Evolutionary conservation across 2,888 invertebrate species (phyloP).

Genomic region (Leptopterna dolabrata): DNA sequence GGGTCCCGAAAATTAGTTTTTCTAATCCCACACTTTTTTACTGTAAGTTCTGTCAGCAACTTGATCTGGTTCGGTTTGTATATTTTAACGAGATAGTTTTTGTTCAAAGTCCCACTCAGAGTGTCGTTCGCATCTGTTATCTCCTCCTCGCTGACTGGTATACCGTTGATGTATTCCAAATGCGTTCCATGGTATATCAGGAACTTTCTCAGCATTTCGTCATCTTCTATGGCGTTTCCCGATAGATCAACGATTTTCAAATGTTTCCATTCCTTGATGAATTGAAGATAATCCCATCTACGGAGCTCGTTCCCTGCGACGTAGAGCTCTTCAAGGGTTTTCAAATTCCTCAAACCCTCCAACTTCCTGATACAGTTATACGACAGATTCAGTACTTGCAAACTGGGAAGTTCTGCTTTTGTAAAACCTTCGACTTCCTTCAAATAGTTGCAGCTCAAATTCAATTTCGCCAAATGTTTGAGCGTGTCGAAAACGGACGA

Average conservation of each 20-base stretch:
- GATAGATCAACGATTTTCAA: slow-evolving; percentile 57
- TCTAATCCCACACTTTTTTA: slow-evolving; percentile 54
- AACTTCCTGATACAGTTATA: slow-evolving; percentile 51
- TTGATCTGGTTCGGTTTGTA: slow-evolving; percentile 53
- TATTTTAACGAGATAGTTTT: slow-evolving; percentile 51
- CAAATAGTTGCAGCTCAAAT: slow-evolving; percentile 38
- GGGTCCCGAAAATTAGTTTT: slow-evolving; percentile 39
- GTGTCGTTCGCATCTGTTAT: slow-evolving; percentile 51
- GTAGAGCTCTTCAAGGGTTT: slow-evolving; percentile 55
- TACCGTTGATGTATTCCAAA: slow-evolving; percentile 57
- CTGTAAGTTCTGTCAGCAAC: slow-evolving; percentile 48
- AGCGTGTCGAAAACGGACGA: neutral
- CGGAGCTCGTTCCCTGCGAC: slow-evolving; percentile 50
- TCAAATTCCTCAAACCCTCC: slow-evolving; percentile 28
- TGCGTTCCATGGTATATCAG: slow-evolving; percentile 53
- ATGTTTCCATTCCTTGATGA: slow-evolving; percentile 49
- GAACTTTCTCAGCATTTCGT: slow-evolving; percentile 49
- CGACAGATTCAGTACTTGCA: slow-evolving; percentile 56
- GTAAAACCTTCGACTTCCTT: slow-evolving; percentile 31
- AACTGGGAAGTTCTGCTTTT: slow-evolving; percentile 6
- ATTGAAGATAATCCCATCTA: slow-evolving; percentile 50
- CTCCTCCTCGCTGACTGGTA: slow-evolving; percentile 44
- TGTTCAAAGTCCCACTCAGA: slow-evolving; percentile 54
- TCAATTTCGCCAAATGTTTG: slow-evolving; percentile 23
- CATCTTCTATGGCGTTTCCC: slow-evolving; percentile 52